Percentiles rank a stretch among this genome's conserved stretches.
phyloP scores from a whole-genome alignment of 2,113 vertebrate species.

The Myiopsitta monachus region DNA sequence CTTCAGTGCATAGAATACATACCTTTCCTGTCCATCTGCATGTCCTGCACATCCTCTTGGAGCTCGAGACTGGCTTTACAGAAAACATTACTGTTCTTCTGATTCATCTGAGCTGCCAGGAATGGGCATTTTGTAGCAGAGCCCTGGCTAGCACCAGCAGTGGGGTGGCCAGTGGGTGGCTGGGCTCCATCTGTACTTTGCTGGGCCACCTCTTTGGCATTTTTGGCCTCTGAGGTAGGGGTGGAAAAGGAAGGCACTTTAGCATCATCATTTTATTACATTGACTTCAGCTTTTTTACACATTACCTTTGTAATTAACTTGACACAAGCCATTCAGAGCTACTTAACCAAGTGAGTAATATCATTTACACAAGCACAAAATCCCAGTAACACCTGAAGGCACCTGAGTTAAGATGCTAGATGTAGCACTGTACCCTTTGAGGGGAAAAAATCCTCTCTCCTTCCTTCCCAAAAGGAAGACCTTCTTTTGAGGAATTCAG shows the following conservation, averaged over 20 bases:
- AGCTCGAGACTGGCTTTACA: slow-evolving; percentile 88
- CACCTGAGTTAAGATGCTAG: neutral
- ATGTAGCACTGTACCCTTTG: neutral
- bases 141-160: slow-evolving; percentile 64
- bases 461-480: neutral
- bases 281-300: neutral
- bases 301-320: neutral
- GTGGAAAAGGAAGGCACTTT: neutral
- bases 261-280: neutral
- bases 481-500: neutral
- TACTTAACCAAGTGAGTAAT: neutral
- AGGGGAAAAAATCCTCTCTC: neutral
- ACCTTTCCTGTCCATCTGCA: slow-evolving; percentile 86
- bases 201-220: slow-evolving; percentile 35
- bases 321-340: neutral
- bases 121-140: slow-evolving; percentile 90
- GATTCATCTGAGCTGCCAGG: slow-evolving; percentile 91
- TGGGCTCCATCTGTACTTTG: slow-evolving; percentile 34
- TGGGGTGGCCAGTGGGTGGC: slow-evolving; percentile 73
- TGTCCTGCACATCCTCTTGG: slow-evolving; percentile 92
- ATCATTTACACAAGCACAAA: neutral
- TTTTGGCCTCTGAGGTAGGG: slow-evolving; percentile 59
- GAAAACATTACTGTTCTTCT: slow-evolving; percentile 86
- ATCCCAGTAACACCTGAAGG: neutral
- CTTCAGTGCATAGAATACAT: neutral